Evolutionary conservation across 1,140 invertebrate species (phyloP).

Genomic region (Drosophila teissieri): DNA sequence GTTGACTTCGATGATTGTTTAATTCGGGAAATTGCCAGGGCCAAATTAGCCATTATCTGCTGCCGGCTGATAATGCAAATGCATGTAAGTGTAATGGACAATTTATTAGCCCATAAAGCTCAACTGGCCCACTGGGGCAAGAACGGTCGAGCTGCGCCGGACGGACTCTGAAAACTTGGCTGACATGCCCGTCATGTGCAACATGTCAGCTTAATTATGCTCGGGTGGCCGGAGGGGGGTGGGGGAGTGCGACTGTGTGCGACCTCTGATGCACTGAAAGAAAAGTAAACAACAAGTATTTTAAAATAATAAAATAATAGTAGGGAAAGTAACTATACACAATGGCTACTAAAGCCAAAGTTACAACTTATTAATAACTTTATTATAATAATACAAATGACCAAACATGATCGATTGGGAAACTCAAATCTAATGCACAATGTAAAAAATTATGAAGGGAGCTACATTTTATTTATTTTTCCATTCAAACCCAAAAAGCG

Average conservation of each 20-base stretch:
- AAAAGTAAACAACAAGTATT: not conserved
- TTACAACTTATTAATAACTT: not conserved
- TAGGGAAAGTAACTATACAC: too few relatives aligned
- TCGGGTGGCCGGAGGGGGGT: not conserved
- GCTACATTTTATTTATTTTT: not conserved
- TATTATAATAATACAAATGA: not conserved
- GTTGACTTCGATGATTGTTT: constrained; percentile 20
- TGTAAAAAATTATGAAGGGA: too few relatives aligned
- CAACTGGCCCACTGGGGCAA: constrained; percentile 20
- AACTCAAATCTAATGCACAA: not conserved
- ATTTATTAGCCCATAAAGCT: constrained; percentile 40
- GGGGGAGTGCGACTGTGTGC: not conserved
- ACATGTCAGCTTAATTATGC: constrained; percentile 72
- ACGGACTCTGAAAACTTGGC: constrained; percentile 43
- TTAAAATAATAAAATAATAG: not conserved
- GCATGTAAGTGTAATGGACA: constrained; percentile 31
- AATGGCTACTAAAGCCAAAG: not conserved
- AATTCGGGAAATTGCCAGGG: constrained; percentile 14
- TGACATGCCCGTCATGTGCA: constrained; percentile 73
- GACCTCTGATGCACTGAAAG: not conserved
- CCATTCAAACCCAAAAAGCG: too few relatives aligned
- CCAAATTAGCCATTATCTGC: constrained; percentile 37
- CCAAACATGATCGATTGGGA: too few relatives aligned
- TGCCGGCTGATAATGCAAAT: constrained; percentile 23
- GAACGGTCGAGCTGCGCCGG: too few relatives aligned